phyloP scores from a whole-genome alignment of 2,113 vertebrate genomes.

The Triplophysa rosa region DNA sequence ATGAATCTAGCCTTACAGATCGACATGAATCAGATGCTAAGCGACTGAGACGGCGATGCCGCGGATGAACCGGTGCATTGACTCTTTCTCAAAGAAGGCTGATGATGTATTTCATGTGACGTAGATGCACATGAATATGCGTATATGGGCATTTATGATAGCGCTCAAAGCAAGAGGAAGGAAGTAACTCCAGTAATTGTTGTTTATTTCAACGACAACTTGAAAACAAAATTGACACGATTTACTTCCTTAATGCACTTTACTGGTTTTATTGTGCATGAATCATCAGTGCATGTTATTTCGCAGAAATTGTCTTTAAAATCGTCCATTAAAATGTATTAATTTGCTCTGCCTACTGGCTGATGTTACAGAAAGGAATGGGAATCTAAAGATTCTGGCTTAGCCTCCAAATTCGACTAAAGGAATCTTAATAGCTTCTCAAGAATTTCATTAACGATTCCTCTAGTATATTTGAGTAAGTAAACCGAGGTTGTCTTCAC shows the following conservation, averaged over 20 bases:
- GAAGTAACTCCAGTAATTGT: slow-evolving; percentile 55
- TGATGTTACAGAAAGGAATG: background rate
- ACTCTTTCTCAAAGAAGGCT: slow-evolving; percentile 55
- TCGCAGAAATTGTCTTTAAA: background rate
- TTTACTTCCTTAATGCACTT: slow-evolving; percentile 22
- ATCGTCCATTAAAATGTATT: background rate
- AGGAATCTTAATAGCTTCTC: background rate
- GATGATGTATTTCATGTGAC: slow-evolving; percentile 57
- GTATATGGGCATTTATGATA: slow-evolving; percentile 32
- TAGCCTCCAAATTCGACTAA: background rate
- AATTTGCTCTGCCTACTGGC: background rate
- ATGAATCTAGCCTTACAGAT: slow-evolving; percentile 52
- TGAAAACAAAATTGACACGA: background rate
- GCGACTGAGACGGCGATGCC: slow-evolving; percentile 44
- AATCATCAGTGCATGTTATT: background rate
- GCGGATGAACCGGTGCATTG: slow-evolving; percentile 51
- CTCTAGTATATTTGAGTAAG: background rate
- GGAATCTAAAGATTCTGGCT: background rate
- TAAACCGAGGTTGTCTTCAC: background rate
- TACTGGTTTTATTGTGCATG: background rate
- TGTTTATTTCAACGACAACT: slow-evolving; percentile 53
- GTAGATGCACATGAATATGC: slow-evolving; percentile 47
- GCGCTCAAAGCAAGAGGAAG: slow-evolving; percentile 46
- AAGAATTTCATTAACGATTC: background rate
- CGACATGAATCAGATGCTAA: slow-evolving; percentile 43